A percentile compares a stretch with the other conserved stretches of the same genome.
Conservation (phyloP, 2,113 vertebrate genomes). For the Ploceus nigricollis region DNA sequence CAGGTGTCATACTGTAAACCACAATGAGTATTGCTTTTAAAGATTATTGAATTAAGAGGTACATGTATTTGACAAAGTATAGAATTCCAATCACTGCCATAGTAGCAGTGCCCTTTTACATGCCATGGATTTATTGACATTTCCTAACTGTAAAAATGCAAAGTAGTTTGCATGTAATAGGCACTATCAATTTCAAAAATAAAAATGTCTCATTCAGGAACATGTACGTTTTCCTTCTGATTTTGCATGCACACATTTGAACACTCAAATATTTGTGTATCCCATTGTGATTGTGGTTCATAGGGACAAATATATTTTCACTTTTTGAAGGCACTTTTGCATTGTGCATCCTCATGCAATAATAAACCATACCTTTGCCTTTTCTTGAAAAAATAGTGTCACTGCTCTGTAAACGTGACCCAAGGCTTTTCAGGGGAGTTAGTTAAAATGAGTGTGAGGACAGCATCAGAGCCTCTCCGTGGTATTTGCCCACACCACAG, state of each 20-base stretch:
- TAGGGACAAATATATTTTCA: not conserved
- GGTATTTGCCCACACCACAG: not conserved
- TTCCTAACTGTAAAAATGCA: constrained; percentile 67
- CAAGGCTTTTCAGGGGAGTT: not conserved
- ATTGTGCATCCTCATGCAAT: not conserved
- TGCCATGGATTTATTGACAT: constrained; percentile 74
- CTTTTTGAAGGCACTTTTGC: not conserved
- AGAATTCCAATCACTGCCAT: constrained; percentile 69
- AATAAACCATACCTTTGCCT: not conserved
- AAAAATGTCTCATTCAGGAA: constrained; percentile 11
- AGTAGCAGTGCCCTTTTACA: constrained; percentile 69
- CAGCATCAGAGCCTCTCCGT: not conserved
- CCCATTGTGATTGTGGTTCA: not conserved
- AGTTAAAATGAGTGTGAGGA: not conserved
- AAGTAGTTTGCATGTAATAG: constrained; percentile 15
- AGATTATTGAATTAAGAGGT: constrained; percentile 76
- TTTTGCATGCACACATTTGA: not conserved
- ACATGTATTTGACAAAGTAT: constrained; percentile 78
- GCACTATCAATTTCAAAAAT: constrained; percentile 50
- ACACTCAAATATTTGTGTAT: not conserved
- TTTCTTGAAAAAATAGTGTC: not conserved
- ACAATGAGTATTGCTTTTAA: constrained; percentile 75
- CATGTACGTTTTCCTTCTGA: not conserved
- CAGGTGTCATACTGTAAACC: constrained; percentile 70
- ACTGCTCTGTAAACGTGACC: not conserved